Conservation (phyloP, 2,113 vertebrate genomes). For the Cyrtonyx montezumae region DNA sequence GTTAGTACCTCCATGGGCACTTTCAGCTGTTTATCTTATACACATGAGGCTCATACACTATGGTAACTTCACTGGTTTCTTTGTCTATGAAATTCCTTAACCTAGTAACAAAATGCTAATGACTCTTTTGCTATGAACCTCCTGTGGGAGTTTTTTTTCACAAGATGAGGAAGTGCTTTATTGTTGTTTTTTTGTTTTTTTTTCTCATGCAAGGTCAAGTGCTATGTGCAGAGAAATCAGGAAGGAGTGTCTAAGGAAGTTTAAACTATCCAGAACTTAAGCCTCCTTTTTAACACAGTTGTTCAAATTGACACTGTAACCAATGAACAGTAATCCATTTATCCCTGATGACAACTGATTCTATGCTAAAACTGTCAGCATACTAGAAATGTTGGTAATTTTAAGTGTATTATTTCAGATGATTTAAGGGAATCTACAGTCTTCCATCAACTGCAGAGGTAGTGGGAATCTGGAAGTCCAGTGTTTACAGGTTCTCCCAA, state of each 20-base stretch:
- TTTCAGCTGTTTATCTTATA: constrained; percentile 20
- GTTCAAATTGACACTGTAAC: background rate
- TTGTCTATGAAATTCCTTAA: background rate
- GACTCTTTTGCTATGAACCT: background rate
- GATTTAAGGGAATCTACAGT: background rate
- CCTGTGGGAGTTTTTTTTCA: background rate
- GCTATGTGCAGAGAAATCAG: background rate
- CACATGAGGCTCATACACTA: background rate
- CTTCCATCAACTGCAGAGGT: background rate
- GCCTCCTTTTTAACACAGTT: background rate
- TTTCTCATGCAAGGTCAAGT: background rate
- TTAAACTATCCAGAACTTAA: background rate
- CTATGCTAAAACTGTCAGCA: background rate
- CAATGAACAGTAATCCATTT: background rate
- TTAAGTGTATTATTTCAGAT: background rate
- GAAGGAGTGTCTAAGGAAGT: background rate
- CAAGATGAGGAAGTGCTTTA: background rate
- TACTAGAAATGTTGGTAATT: background rate
- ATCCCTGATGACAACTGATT: background rate
- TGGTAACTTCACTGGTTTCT: background rate
- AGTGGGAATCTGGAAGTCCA: background rate
- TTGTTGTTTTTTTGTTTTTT: too few relatives aligned
- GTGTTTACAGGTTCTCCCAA: background rate
- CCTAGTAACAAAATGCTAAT: background rate
- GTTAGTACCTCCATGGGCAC: constrained; percentile 5